Evolutionary conservation across 2,888 invertebrate genomes (phyloP), one percentile per base, ranked within the genome.

Genomic region (Suillia variegata): DNA sequence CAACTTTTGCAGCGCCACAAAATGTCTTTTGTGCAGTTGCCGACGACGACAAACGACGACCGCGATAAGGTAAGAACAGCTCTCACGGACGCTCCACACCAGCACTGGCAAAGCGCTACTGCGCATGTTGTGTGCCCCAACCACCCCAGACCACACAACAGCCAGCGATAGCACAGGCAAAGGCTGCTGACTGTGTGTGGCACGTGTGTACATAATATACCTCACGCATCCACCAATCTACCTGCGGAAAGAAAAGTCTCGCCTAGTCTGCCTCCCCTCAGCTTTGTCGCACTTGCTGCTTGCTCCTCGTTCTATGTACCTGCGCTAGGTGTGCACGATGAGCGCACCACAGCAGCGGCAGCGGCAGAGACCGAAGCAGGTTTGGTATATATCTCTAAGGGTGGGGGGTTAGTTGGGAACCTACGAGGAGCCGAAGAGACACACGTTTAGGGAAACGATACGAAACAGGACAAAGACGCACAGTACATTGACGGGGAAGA

Each of bases 221-320:
- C 77, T 75, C 74, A 78, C 75, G 78, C 78, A 77, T 80, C 80
- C 78, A 79, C 80, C 79, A 80, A 80, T 79, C 80, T 80, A 80
- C 80, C 80, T 80, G 80, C 78, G 75, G 75, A 74, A 73, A 73
- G 66, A 65, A 71, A 67, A 58, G 51, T 42, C 55, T 51, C 59
- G 57, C 66, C 63, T 55, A 65, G 62, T n/a, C n/a, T n/a, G n/a
- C n/a, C 64, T 60, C 62, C 69, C 65, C 59, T 58, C 47, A 33
- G 18, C 47, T 22, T n/a, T n/a, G n/a, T n/a, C n/a, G n/a, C n/a
- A n/a, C n/a, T 48, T 31, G n/a, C 33, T 18, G 8, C 17, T 15
- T 56, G 50, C 22, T 22, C 24, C 5, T 22, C 26, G 24, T 24
- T 3, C 42, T 56, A 62, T 62, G 47, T 63, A 63, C 63, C 63